Conservation (phyloP, 2,888 invertebrate genomes). For the Leucophenga maculata region DNA sequence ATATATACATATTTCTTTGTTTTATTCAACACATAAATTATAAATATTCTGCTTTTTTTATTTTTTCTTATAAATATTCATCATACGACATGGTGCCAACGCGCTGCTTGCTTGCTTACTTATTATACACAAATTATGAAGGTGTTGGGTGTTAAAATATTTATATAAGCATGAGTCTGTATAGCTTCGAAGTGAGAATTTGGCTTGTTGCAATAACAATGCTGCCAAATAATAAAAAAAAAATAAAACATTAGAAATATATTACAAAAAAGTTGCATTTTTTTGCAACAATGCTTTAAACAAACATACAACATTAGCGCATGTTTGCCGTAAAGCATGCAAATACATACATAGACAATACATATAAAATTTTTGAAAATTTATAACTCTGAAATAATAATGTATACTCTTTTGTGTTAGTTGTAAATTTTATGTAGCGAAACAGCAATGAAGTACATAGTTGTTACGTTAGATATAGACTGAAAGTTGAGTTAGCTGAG, state of each 20-base stretch:
- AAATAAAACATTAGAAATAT: background rate
- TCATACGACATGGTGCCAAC: slow-evolving; percentile 43
- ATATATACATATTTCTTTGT: background rate
- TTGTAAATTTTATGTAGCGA: background rate
- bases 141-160: background rate
- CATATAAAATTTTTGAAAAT: slow-evolving; percentile 12
- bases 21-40: background rate
- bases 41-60: background rate
- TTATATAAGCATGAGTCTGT: background rate
- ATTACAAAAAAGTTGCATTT: background rate
- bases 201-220: background rate
- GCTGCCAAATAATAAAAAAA: background rate
- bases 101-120: slow-evolving; percentile 45
- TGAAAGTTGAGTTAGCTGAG: too few relatives aligned
- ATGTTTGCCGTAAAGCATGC: slow-evolving; percentile 3
- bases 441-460: background rate
- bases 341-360: slow-evolving; percentile 4
- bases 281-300: background rate
- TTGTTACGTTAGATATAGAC: too few relatives aligned
- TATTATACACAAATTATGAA: slow-evolving; percentile 62
- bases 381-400: slow-evolving; percentile 21
- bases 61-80: slow-evolving; percentile 57
- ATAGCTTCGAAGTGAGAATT: background rate
- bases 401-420: slow-evolving; percentile 18
- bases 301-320: background rate